phyloP scores from a whole-genome alignment of 1,140 invertebrate genomes.

The Drosophila erecta region DNA sequence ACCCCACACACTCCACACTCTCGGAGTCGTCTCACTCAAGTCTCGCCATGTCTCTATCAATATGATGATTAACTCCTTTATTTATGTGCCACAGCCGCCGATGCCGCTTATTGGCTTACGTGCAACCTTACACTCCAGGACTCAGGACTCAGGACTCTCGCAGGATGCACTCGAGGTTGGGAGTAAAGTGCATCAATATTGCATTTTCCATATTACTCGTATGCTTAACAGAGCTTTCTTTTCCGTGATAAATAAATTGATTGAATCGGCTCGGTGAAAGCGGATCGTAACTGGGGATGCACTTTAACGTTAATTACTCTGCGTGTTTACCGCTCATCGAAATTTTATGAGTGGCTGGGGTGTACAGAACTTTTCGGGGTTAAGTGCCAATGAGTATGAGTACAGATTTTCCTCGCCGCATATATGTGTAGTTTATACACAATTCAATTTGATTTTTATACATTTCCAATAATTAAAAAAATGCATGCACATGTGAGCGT shows the following conservation, averaged over 20 bases:
- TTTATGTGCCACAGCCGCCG: constrained; percentile 71
- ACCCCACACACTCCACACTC: not conserved
- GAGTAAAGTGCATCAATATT: constrained; percentile 58
- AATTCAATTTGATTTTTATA: constrained; percentile 69
- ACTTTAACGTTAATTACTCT: constrained; percentile 80
- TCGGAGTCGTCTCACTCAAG: constrained; percentile 11
- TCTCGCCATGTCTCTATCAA: constrained; percentile 60
- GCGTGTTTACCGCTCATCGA: constrained; percentile 82
- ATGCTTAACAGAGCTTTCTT: constrained; percentile 27
- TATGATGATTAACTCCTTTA: constrained; percentile 82
- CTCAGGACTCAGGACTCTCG: not conserved
- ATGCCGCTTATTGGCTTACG: constrained; percentile 77
- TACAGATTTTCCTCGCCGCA: constrained; percentile 37
- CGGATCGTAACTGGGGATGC: constrained; percentile 37
- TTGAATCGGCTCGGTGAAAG: constrained; percentile 71
- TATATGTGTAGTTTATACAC: not conserved
- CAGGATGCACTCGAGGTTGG: not conserved
- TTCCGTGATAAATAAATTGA: constrained; percentile 73
- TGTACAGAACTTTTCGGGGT: constrained; percentile 50
- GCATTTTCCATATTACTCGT: constrained; percentile 53
- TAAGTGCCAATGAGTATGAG: constrained; percentile 78
- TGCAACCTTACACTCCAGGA: constrained; percentile 28
- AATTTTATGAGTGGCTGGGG: constrained; percentile 72
- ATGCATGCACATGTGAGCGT: not conserved
- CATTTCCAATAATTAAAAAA: constrained; percentile 72